Evolutionary conservation across 2,113 vertebrate species (phyloP).

Genomic region (Euleptes europaea): DNA sequence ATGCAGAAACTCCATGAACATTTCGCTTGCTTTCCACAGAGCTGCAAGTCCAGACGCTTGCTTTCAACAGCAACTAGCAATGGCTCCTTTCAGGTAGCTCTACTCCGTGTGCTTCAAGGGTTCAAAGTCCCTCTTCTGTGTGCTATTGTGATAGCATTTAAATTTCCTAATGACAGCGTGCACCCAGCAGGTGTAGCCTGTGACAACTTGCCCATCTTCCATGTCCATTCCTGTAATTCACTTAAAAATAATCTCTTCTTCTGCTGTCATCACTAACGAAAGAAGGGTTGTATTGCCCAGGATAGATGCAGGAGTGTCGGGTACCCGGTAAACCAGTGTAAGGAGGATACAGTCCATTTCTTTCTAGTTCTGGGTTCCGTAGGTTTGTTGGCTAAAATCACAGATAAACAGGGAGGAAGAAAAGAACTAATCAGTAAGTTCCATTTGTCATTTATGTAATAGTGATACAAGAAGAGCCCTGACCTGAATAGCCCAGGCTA

Average conservation of each 20-base stretch:
- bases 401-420: slow-evolving; percentile 30
- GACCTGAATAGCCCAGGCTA: too few relatives aligned
- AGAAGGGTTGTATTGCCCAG: slow-evolving; percentile 94
- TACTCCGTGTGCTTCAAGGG: neutral
- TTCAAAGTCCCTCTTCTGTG: slow-evolving; percentile 53
- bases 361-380: slow-evolving; percentile 92
- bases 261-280: slow-evolving; percentile 95
- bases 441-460: neutral
- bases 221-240: slow-evolving; percentile 10
- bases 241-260: slow-evolving; percentile 95
- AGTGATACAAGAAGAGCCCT: neutral
- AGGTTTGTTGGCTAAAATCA: slow-evolving; percentile 79
- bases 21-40: slow-evolving; percentile 37
- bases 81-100: slow-evolving; percentile 15
- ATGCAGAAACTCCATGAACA: neutral
- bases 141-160: slow-evolving; percentile 29
- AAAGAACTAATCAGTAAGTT: neutral
- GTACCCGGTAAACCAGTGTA: slow-evolving; percentile 94
- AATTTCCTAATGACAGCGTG: slow-evolving; percentile 34
- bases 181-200: slow-evolving; percentile 43
- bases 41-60: slow-evolving; percentile 18
- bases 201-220: slow-evolving; percentile 23
- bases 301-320: slow-evolving; percentile 96
- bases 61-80: slow-evolving; percentile 19
- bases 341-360: slow-evolving; percentile 89